Conservation (phyloP, 2,888 invertebrate species). For the Pelosia muscerda region DNA sequence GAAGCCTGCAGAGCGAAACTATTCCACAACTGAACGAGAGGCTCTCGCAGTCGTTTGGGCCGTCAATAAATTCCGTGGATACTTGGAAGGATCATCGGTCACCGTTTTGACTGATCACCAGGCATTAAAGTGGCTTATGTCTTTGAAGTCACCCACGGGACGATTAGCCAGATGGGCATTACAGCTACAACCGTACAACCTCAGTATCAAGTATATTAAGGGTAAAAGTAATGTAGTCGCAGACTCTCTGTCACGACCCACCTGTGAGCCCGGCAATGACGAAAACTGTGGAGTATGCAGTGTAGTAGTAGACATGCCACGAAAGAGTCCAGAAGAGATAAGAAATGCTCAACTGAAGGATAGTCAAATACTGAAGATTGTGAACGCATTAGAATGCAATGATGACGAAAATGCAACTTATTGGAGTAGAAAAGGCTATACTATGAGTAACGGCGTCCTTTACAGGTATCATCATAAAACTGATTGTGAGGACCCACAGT, state of each 20-base stretch:
- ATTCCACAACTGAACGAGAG: conserved; percentile 15
- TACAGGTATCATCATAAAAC: conserved; percentile 19
- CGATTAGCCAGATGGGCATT: conserved; percentile 19
- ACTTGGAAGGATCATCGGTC: conserved; percentile 14
- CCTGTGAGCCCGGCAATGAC: not conserved
- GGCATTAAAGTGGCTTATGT: conserved; percentile 12
- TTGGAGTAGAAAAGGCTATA: conserved; percentile 28
- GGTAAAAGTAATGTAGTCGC: conserved; percentile 25
- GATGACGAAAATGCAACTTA: conserved; percentile 12
- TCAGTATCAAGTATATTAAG: conserved; percentile 17
- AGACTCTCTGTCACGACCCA: conserved; percentile 23
- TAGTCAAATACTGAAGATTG: not conserved
- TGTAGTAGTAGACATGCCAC: conserved; percentile 24
- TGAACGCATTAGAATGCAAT: not conserved
- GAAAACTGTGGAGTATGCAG: conserved; percentile 13
- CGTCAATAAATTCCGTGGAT: conserved; percentile 21
- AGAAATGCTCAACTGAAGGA: conserved; percentile 25
- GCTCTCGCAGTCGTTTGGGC: conserved; percentile 25
- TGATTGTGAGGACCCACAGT: conserved; percentile 20
- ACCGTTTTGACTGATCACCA: conserved; percentile 18
- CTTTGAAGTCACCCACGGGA: conserved; percentile 10
- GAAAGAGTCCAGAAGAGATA: conserved; percentile 8
- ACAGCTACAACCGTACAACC: conserved; percentile 21
- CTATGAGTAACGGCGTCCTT: conserved; percentile 26
- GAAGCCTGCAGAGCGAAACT: conserved; percentile 17